phyloP scores from a whole-genome alignment of 1,140 invertebrate species.

The Drosophila varians region DNA sequence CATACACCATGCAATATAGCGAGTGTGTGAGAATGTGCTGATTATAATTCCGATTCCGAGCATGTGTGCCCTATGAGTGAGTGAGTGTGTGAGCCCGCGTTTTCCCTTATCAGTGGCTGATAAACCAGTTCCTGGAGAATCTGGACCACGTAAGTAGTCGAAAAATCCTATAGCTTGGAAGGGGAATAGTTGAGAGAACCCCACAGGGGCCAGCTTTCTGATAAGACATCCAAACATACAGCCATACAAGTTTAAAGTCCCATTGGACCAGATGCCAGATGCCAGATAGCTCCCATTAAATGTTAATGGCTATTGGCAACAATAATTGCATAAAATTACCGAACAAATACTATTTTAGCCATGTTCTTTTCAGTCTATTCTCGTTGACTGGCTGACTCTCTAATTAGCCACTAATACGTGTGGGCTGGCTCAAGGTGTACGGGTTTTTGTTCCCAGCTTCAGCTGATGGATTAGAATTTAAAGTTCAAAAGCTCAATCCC shows the following conservation, averaged over 20 bases:
- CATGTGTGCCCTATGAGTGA: not conserved
- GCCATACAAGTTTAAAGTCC: slow-evolving; percentile 24
- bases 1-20: too few species aligned
- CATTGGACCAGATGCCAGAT: slow-evolving; percentile 29
- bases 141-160: slow-evolving; percentile 37
- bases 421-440: slow-evolving; percentile 40
- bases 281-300: slow-evolving; percentile 31
- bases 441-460: slow-evolving; percentile 29
- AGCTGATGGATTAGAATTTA: slow-evolving; percentile 45
- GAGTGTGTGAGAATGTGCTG: slow-evolving; percentile 9
- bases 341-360: slow-evolving; percentile 20
- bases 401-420: slow-evolving; percentile 67
- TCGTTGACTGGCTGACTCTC: slow-evolving; percentile 36
- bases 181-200: not conserved
- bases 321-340: slow-evolving; percentile 54
- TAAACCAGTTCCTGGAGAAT: slow-evolving; percentile 33
- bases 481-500: slow-evolving; percentile 60
- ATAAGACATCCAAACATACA: too few species aligned
- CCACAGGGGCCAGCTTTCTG: not conserved
- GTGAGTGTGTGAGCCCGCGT: slow-evolving; percentile 8
- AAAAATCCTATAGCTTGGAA: not conserved
- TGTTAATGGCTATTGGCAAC: slow-evolving; percentile 41
- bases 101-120: slow-evolving; percentile 33
- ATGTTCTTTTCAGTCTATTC: too few species aligned
- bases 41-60: too few species aligned